Evolutionary conservation across 1,140 invertebrate species (phyloP), one percentile per base, ranked within the genome.

Genomic region (Xylocopa sonorina): DNA sequence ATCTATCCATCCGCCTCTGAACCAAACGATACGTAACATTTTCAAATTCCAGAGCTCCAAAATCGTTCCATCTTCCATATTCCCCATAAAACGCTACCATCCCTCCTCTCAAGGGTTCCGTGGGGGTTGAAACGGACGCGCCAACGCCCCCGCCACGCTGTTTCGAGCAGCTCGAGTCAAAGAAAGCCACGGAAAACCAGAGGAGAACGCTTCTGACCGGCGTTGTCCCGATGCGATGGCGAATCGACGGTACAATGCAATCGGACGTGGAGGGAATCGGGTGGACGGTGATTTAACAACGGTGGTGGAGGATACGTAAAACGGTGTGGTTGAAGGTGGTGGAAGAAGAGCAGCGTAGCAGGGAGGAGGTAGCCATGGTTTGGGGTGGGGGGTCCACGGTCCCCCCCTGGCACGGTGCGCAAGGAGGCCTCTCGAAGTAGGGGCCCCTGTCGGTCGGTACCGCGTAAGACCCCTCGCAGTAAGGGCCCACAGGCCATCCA

Each of bases 401-500:
- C 62, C 75, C 80, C 43, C 50, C 57, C 29, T n/a, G 27, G 27
- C 73, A 29, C 58, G 75, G 66, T 75, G 38, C 66, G 34, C 78
- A 77, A 66, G 64, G 81, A 73, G 78, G 82, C 73, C 72, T 78
- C 50, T 29, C 46, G 78, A 67, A 72, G 87, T 84, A 88, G 90
- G 90, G 89, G 90, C 78, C 79, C 81, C 83, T 80, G 77, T 83
- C 60, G 85, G 75, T 69, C 78, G 46, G 68, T 46, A 67, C 66
- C 68, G 50, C 63, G 81, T 87, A 87, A 90, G 90, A 88, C 90
- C 90, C 90, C 87, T 86, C 88, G 84, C 91, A 92, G 91, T 92
- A 91, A 91, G 90, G 91, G 89, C 90, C 90, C 84, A 89, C 87
- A 90, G 88, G 90, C 86, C 90, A 91, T 88, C 88, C 89, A 91